Percentiles rank a stretch among this genome's conserved stretches.
phyloP scores from a whole-genome alignment of 2,113 vertebrate genomes.

The Seriola aureovittata region DNA sequence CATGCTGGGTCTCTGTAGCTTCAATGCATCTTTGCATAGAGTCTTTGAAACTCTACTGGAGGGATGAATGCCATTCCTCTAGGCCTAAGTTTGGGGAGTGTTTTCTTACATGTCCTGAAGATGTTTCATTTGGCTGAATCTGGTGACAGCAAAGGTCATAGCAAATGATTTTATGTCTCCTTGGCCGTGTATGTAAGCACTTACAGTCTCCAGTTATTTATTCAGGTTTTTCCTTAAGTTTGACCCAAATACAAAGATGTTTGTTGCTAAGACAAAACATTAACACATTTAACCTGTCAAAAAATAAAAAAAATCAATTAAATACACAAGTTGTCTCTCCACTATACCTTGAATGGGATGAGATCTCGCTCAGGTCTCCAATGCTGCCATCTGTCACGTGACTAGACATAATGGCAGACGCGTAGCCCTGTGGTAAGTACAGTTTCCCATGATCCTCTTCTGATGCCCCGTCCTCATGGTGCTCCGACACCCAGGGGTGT shows the following conservation, averaged over 20 bases:
- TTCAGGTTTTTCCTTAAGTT: neutral
- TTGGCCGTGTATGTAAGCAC: neutral
- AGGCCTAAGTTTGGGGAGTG: neutral
- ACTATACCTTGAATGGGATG: conserved; percentile 93
- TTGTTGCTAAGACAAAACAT: neutral
- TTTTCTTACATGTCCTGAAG: neutral
- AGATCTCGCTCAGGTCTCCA: conserved; percentile 93
- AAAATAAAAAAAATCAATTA: neutral
- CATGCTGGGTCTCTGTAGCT: neutral
- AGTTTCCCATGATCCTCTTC: conserved; percentile 89
- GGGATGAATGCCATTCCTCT: too few relatives aligned
- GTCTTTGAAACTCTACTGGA: neutral
- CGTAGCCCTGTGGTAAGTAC: conserved; percentile 88
- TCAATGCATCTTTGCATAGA: neutral
- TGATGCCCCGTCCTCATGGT: conserved; percentile 77
- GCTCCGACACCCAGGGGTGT: conserved; percentile 85
- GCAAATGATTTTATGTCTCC: neutral
- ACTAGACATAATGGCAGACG: conserved; percentile 82
- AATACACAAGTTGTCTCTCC: neutral
- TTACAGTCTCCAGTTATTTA: neutral
- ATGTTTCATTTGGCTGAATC: neutral
- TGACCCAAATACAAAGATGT: neutral
- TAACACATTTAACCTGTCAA: neutral
- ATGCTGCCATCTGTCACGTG: conserved; percentile 88
- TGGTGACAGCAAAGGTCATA: neutral